Evolutionary conservation across 2,797 vertebrate species (phyloP).

Genomic region (Spondyliosoma cantharus): DNA sequence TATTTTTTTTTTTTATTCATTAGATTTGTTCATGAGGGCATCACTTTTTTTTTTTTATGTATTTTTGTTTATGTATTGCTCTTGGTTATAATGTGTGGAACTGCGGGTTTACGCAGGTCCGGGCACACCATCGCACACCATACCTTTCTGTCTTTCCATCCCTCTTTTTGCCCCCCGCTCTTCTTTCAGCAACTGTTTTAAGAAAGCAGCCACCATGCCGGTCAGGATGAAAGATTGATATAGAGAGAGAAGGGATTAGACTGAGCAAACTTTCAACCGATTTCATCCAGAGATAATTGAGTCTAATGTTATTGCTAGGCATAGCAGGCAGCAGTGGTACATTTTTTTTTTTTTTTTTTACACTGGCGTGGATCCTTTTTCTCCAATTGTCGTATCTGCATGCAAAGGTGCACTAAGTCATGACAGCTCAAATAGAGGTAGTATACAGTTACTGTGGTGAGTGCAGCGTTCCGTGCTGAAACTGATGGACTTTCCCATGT

Average conservation of each 20-base stretch:
- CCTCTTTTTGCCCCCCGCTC: conserved; percentile 55
- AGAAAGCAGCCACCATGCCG: conserved; percentile 68
- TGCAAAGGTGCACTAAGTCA: conserved; percentile 31
- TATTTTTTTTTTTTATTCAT: neutral
- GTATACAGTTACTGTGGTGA: conserved; percentile 31
- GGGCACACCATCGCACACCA: conserved; percentile 43
- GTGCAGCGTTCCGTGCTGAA: conserved; percentile 25
- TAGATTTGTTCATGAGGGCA: conserved; percentile 17
- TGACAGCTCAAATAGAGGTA: conserved; percentile 17
- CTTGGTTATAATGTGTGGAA: conserved; percentile 3
- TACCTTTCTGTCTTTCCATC: conserved; percentile 8
- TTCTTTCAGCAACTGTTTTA: conserved; percentile 65
- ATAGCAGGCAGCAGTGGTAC: conserved; percentile 15
- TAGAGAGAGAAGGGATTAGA: conserved; percentile 38
- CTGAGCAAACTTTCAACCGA: conserved; percentile 51
- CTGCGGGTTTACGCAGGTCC: conserved; percentile 53
- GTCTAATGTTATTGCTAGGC: conserved; percentile 35
- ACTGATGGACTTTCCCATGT: conserved; percentile 10
- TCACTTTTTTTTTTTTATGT: neutral
- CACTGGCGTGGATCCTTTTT: conserved; percentile 44
- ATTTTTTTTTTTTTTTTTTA: conserved; percentile 26
- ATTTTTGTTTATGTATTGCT: conserved; percentile 22
- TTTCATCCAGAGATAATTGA: conserved; percentile 64
- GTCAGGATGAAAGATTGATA: conserved; percentile 73
- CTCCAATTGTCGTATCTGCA: conserved; percentile 31